Evolutionary conservation across 2,888 invertebrate genomes (phyloP), one percentile per base, ranked within the genome.

Genomic region (Tenthredo notha): DNA sequence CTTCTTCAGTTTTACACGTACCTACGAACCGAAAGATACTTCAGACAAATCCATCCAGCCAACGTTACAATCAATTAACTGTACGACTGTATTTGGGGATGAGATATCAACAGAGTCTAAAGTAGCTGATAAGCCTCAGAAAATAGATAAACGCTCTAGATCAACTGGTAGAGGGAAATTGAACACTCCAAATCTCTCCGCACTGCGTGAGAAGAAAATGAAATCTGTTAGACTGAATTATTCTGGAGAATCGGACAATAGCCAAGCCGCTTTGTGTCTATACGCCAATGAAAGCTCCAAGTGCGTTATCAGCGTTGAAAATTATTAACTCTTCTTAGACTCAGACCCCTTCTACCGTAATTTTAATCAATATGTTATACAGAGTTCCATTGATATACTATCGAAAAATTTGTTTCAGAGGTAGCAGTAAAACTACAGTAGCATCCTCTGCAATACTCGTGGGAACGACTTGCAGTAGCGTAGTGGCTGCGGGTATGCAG

Each of bases 231-330:
- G 67, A 70, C 21, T 83, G 70, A 47, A 83, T 29, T 72, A 82
- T 29, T 85, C 72, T 15, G 82, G 47, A n/a, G 82, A 85, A 84
- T 83, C 83, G 40, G 47, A 83, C 15, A 83, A 84, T 15, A 75
- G 86, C n/a, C 85, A 88, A 65, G 86, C 84, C 74, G 84, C 87
- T 40, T 74, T 87, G 50, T 88, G 87, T 86, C 87, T 88, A 47
- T 87, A 87, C 84, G 86, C 86, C 65, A 89, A 88, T 86, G 85
- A 86, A 58, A 87, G 83, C 84, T 88, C 88, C 84, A 90, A 89
- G 91, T 91, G 88, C 61, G 90, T 90, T 87, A 83, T 85, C 1
- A 6, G 25, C 12, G n/a, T 70, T 9, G 47, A 54, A 70, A 43
- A 47, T 47, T 18, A 47, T 84, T 18, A 18, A 33, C 33, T 40